Percentiles rank a stretch among this genome's conserved stretches.
phyloP scores from a whole-genome alignment of 1,140 invertebrate species.

The Muscidifurax raptorellus region DNA sequence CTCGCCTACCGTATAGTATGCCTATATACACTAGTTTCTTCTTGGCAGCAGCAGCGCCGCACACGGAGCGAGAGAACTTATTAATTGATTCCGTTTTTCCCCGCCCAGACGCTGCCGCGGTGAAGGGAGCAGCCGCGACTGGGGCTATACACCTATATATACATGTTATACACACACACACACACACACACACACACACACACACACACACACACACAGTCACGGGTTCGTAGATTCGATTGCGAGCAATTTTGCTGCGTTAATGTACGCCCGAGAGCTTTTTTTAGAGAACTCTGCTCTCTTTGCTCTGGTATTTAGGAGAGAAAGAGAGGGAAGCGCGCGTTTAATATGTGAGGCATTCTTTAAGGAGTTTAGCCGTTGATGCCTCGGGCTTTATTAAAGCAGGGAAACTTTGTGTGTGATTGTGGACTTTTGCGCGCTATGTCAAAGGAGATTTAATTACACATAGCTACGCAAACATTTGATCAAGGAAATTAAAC shows the following conservation, averaged over 20 bases:
- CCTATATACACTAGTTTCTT: not conserved
- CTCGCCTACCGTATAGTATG: not conserved
- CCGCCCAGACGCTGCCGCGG: not conserved
- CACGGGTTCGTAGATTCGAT: not conserved
- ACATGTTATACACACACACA: not conserved
- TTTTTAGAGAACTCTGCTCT: too few species aligned
- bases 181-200: not conserved
- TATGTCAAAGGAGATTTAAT: too few species aligned
- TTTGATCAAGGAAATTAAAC: too few species aligned
- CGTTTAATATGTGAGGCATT: too few species aligned
- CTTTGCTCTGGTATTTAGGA: too few species aligned
- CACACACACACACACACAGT: not conserved
- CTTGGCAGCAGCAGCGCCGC: not conserved
- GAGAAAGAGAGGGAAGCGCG: too few species aligned
- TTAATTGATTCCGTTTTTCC: slow-evolving; percentile 15
- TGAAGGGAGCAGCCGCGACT: not conserved
- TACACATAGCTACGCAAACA: too few species aligned
- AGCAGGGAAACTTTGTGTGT: too few species aligned
- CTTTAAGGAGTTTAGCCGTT: too few species aligned
- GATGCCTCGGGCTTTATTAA: too few species aligned
- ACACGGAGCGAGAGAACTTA: not conserved
- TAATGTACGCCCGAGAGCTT: not conserved
- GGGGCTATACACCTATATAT: not conserved
- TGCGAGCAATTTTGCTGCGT: not conserved
- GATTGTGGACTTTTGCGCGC: too few species aligned